Evolutionary conservation across 2,797 vertebrate genomes (phyloP).

Genomic region (Sebastiscus tertius): DNA sequence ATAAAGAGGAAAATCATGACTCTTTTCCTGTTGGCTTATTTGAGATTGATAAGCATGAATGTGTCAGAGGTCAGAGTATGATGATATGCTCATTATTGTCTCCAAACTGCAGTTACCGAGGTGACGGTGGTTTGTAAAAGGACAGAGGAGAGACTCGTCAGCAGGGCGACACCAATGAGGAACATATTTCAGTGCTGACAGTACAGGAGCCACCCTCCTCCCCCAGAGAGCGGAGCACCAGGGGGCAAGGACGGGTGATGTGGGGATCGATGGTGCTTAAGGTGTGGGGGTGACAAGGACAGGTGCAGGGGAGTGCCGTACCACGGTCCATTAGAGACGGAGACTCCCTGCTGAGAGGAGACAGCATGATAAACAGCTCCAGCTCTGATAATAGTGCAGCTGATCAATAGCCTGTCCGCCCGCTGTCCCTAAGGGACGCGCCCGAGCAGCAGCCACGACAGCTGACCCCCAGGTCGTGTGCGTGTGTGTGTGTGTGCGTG

Average conservation of each 20-base stretch:
- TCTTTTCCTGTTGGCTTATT: not conserved
- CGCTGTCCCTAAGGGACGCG: conserved; percentile 52
- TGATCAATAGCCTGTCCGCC: conserved; percentile 84
- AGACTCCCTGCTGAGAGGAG: conserved; percentile 73
- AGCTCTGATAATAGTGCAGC: conserved; percentile 82
- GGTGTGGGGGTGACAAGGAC: conserved; percentile 78
- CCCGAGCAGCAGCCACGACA: conserved; percentile 60
- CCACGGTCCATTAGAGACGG: conserved; percentile 80
- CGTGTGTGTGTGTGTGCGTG: conserved; percentile 19
- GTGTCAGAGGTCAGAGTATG: conserved; percentile 6
- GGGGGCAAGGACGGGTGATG: conserved; percentile 69
- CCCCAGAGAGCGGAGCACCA: conserved; percentile 38
- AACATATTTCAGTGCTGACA: conserved; percentile 67
- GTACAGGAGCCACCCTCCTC: conserved; percentile 53
- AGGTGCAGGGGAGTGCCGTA: conserved; percentile 73
- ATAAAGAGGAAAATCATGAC: not conserved
- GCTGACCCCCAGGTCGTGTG: conserved; percentile 67
- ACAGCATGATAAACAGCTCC: conserved; percentile 84
- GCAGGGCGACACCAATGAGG: conserved; percentile 48
- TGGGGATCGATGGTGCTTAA: conserved; percentile 77
- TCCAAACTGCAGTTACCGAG: conserved; percentile 16
- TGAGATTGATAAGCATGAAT: not conserved
- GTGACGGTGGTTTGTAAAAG: conserved; percentile 33
- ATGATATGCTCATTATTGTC: conserved; percentile 43
- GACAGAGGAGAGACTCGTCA: conserved; percentile 57